phyloP scores from a whole-genome alignment of 2,113 vertebrate species.

The Seriola rivoliana region DNA sequence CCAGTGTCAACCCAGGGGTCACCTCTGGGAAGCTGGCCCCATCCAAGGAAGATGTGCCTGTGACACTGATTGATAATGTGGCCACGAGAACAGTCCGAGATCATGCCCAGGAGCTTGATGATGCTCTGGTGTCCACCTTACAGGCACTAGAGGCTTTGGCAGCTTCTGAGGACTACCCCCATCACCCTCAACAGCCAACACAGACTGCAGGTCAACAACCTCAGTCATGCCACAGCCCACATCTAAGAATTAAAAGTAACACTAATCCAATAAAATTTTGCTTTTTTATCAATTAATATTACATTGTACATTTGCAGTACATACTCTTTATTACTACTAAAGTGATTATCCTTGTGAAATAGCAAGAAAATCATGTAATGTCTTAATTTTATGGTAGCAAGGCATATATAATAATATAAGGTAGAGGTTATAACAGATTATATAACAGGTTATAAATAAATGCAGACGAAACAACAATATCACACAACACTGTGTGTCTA shows the following conservation, averaged over 20 bases:
- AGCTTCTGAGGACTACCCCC: conserved; percentile 95
- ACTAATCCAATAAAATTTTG: background rate
- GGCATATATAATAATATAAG: background rate
- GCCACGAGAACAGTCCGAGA: conserved; percentile 93
- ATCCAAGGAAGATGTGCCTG: conserved; percentile 92
- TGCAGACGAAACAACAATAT: background rate
- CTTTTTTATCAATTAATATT: background rate
- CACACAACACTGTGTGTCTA: background rate
- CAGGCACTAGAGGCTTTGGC: conserved; percentile 97
- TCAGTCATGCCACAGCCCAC: conserved; percentile 65
- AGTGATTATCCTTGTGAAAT: conserved; percentile 8
- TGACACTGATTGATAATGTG: conserved; percentile 95
- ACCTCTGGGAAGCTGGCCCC: conserved; percentile 59
- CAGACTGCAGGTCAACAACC: conserved; percentile 94
- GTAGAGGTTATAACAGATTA: background rate
- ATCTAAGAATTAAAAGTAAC: conserved; percentile 40
- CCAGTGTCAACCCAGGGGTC: conserved; percentile 26
- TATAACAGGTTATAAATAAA: background rate
- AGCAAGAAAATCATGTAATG: background rate
- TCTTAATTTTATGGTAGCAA: background rate
- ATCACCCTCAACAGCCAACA: conserved; percentile 90
- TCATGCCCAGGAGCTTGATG: conserved; percentile 97
- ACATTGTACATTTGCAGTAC: conserved; percentile 14
- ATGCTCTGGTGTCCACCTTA: conserved; percentile 97
- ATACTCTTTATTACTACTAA: background rate